phyloP scores from a whole-genome alignment of 2,113 vertebrate genomes.

The Gavialis gangeticus region DNA sequence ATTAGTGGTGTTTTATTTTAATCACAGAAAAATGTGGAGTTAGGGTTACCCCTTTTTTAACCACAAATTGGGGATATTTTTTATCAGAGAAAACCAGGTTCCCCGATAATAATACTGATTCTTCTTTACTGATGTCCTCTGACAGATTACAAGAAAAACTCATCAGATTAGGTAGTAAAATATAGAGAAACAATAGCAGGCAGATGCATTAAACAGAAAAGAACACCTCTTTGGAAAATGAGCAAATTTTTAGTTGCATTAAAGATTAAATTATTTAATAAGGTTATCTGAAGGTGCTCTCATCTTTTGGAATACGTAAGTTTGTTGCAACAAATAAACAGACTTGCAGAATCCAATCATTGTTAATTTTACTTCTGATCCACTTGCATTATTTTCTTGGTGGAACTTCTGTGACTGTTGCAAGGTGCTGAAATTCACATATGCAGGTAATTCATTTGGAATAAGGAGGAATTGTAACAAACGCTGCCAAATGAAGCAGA shows the following conservation, averaged over 20 bases:
- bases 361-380: neutral
- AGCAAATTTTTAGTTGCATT: neutral
- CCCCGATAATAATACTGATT: neutral
- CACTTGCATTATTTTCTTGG: neutral
- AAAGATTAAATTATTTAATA: neutral
- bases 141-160: neutral
- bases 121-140: neutral
- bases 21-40: too few relatives aligned
- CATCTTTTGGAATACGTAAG: neutral
- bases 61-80: too few relatives aligned
- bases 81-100: too few relatives aligned
- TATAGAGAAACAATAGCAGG: neutral
- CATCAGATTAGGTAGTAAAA: neutral
- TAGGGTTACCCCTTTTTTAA: too few relatives aligned
- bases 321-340: neutral
- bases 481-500: neutral
- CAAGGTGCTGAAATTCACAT: neutral
- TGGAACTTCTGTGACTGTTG: fast-evolving
- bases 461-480: neutral
- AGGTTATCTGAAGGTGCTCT: neutral
- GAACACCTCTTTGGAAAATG: neutral
- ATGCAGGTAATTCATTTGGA: neutral
- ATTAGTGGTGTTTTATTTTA: too few relatives aligned
- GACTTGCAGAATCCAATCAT: neutral
- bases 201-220: neutral